phyloP scores from a whole-genome alignment of 1,140 invertebrate genomes.

The Bombyx mori region ASM3026992v2 NC_085110.1:10162001-10162500 shows the following conservation, averaged over 20 bases:
- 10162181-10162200: conserved; percentile 23
- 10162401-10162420: too few species aligned
- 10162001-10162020: too few species aligned
- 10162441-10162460: too few species aligned
- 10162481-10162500: too few species aligned
- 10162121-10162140: conserved; percentile 52
- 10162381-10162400: too few species aligned
- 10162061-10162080: conserved; percentile 49
- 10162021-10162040: conserved; percentile 2
- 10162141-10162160: conserved; percentile 46
- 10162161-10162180: conserved; percentile 44
- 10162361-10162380: too few species aligned
- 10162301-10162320: conserved; percentile 10
- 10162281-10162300: conserved; percentile 45
- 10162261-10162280: conserved; percentile 65
- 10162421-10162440: too few species aligned
- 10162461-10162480: too few species aligned
- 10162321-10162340: conserved; percentile 9
- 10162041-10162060: conserved; percentile 28
- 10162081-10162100: conserved; percentile 52
- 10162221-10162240: conserved; percentile 47
- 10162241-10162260: conserved; percentile 65
- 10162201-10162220: conserved; percentile 37
- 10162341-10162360: neutral
- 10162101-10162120: conserved; percentile 56